Percentiles rank a stretch among this genome's conserved stretches.
Conservation (phyloP, 2,797 vertebrate genomes). For the Setipinna tenuifilis region DNA sequence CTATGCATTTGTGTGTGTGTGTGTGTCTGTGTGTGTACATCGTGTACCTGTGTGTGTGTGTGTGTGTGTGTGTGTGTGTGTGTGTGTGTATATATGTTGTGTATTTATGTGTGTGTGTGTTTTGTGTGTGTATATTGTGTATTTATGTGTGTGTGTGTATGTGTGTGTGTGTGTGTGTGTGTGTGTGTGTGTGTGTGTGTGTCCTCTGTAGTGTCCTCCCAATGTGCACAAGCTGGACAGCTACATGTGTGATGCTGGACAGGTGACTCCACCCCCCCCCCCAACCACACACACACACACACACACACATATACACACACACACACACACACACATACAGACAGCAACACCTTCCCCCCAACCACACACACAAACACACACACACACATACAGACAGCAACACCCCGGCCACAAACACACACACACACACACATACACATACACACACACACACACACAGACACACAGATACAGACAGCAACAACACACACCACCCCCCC, state of each 20-base stretch:
- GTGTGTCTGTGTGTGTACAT: no score
- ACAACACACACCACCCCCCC: no score
- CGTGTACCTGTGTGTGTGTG: neutral
- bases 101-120: neutral
- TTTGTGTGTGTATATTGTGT: neutral
- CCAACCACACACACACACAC: neutral
- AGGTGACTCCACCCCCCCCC: conserved; percentile 74
- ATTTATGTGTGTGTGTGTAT: neutral
- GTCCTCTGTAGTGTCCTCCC: conserved; percentile 83
- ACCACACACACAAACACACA: neutral
- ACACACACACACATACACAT: no score
- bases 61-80: neutral
- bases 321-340: neutral
- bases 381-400: no score
- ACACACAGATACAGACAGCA: no score
- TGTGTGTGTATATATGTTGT: neutral
- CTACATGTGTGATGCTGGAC: conserved; percentile 88
- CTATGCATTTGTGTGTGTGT: neutral
- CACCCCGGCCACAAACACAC: no score
- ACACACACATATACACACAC: neutral
- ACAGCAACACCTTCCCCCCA: no score
- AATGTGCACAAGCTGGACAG: conserved; percentile 96
- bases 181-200: conserved; percentile 28
- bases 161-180: conserved; percentile 3
- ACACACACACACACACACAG: no score